Conservation (phyloP, 2,797 vertebrate species). For the Amniataba percoides region DNA sequence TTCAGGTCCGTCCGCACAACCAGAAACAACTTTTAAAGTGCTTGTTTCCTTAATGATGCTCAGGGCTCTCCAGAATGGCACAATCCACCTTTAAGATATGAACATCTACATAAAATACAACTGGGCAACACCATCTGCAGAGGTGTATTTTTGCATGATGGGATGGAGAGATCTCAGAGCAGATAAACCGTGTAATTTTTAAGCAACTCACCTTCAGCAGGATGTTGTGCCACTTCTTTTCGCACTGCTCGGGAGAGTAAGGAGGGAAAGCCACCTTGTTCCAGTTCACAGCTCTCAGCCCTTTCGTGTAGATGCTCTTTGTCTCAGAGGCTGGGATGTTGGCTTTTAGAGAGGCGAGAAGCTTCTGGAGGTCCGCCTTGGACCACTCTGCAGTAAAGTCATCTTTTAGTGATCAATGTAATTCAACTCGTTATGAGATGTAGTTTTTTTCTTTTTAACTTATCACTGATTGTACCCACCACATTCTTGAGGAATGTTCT, state of each 20-base stretch:
- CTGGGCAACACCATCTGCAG: too few species aligned
- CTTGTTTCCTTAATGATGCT: too few species aligned
- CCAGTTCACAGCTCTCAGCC: conserved; percentile 89
- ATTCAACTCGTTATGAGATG: background rate
- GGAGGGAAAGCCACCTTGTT: conserved; percentile 90
- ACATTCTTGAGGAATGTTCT: background rate
- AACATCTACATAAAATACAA: too few species aligned
- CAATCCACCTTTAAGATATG: too few species aligned
- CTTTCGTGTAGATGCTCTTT: conserved; percentile 76
- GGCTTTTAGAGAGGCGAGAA: conserved; percentile 88
- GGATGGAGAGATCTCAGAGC: too few species aligned
- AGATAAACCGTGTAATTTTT: background rate
- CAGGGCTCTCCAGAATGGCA: too few species aligned
- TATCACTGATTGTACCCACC: conserved; percentile 41
- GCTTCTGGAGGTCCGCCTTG: conserved; percentile 84
- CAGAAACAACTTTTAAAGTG: too few species aligned
- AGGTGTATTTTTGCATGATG: too few species aligned
- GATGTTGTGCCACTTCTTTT: conserved; percentile 88
- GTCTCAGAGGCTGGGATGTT: conserved; percentile 80
- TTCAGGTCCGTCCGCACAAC: too few species aligned
- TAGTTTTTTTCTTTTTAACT: too few species aligned
- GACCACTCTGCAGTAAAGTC: conserved; percentile 83
- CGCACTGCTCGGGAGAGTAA: conserved; percentile 90
- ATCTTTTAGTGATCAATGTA: background rate
- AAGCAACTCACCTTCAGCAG: conserved; percentile 84